Percentiles rank a stretch among this genome's conserved stretches.
Conservation (phyloP, 2,797 vertebrate species). For the Cuniculus paca region DNA sequence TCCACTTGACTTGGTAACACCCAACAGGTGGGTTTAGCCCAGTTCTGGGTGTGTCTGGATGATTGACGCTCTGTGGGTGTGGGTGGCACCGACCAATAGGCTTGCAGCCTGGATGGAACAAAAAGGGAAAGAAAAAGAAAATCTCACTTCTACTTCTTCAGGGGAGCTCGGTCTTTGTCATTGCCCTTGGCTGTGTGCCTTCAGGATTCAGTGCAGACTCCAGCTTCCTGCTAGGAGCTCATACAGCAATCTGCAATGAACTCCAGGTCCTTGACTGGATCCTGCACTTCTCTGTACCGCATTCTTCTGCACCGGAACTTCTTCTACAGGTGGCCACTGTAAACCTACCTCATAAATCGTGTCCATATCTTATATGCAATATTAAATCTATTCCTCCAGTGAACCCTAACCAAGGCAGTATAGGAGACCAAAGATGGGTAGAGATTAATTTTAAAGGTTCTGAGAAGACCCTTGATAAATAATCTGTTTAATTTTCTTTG, state of each 20-base stretch:
- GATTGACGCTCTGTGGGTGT: neutral
- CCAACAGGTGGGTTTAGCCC: neutral
- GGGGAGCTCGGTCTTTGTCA: neutral
- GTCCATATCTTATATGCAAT: neutral
- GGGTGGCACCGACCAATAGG: neutral
- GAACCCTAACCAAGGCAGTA: neutral
- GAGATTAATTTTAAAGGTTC: neutral
- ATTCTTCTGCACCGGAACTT: neutral
- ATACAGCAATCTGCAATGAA: neutral
- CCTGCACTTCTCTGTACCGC: neutral
- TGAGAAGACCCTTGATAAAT: conserved; percentile 22
- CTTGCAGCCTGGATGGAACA: neutral
- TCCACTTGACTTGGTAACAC: neutral
- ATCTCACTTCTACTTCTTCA: neutral
- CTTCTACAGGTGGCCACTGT: neutral
- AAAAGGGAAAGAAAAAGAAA: neutral
- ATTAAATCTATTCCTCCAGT: neutral
- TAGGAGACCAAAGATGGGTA: neutral
- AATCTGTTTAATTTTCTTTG: conserved; percentile 53
- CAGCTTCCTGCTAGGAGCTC: neutral
- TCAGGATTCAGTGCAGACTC: neutral
- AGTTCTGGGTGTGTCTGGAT: neutral
- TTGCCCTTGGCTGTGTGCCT: neutral
- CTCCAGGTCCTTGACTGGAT: neutral
- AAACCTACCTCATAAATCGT: neutral